phyloP scores from a whole-genome alignment of 2,113 vertebrate species.

The Sarotherodon lohbergeri region DNA sequence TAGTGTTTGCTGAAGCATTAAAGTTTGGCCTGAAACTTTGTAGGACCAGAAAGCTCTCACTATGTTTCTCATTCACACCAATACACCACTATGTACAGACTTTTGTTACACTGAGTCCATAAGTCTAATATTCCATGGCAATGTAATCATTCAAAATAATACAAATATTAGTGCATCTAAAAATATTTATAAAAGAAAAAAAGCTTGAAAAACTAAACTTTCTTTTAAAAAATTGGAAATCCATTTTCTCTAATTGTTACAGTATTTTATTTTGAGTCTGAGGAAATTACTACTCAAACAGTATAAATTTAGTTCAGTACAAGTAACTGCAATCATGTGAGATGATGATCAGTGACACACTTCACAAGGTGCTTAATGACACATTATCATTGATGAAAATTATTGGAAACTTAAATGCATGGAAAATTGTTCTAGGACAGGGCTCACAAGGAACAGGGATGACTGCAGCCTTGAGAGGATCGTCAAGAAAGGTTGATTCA shows the following conservation, averaged over 20 bases:
- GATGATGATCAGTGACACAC: not conserved
- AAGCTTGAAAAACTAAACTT: not conserved
- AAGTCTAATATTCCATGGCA: not conserved
- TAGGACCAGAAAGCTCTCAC: not conserved
- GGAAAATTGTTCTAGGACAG: not conserved
- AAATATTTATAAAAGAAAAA: not conserved
- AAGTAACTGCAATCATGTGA: not conserved
- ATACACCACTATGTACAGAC: not conserved
- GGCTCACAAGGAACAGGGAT: not conserved
- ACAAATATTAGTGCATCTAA: not conserved
- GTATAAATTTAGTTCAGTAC: not conserved
- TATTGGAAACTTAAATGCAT: not conserved
- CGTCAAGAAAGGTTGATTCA: not conserved
- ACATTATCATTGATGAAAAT: not conserved
- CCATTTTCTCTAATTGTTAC: fast-evolving
- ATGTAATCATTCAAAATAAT: not conserved
- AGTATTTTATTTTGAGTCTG: not conserved
- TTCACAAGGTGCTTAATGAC: not conserved
- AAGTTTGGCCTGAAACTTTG: not conserved
- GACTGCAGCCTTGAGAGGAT: not conserved
- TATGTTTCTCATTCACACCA: not conserved
- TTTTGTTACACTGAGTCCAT: not conserved
- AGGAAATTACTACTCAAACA: not conserved
- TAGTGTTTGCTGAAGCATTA: conserved; percentile 9
- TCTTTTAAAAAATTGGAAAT: not conserved